phyloP scores from a whole-genome alignment of 2,113 vertebrate genomes.

The Spilogale gracilis region DNA sequence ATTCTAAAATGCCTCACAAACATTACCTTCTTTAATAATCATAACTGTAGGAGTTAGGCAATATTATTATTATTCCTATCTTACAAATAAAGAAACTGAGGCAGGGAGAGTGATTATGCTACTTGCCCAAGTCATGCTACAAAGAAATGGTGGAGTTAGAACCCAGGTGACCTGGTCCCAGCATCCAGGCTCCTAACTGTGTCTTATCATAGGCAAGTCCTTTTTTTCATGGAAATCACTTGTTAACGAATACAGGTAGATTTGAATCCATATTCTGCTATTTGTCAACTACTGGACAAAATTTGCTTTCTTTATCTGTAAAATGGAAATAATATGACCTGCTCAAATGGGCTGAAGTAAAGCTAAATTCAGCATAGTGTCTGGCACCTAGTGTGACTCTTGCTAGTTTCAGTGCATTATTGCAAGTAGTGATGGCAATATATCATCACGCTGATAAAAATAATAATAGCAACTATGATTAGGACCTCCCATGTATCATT shows the following conservation, averaged over 20 bases:
- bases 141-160: background rate
- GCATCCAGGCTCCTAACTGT: background rate
- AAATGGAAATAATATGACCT: background rate
- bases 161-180: background rate
- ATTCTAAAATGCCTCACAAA: background rate
- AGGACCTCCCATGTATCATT: background rate
- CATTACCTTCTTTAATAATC: background rate
- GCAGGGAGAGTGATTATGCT: background rate
- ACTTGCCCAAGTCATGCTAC: background rate
- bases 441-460: conserved; percentile 1
- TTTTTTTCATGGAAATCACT: background rate
- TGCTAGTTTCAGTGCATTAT: background rate
- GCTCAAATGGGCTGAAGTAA: background rate
- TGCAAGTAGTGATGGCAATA: background rate
- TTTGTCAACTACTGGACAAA: background rate
- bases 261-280: background rate
- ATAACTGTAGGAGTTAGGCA: background rate
- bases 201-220: background rate
- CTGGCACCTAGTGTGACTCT: background rate
- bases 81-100: conserved; percentile 25
- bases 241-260: background rate
- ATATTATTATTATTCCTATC: background rate
- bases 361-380: background rate
- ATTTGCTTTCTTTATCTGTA: background rate
- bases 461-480: background rate